Evolutionary conservation across 2,113 vertebrate species (phyloP).

Genomic region (Tragelaphus buxtoni): DNA sequence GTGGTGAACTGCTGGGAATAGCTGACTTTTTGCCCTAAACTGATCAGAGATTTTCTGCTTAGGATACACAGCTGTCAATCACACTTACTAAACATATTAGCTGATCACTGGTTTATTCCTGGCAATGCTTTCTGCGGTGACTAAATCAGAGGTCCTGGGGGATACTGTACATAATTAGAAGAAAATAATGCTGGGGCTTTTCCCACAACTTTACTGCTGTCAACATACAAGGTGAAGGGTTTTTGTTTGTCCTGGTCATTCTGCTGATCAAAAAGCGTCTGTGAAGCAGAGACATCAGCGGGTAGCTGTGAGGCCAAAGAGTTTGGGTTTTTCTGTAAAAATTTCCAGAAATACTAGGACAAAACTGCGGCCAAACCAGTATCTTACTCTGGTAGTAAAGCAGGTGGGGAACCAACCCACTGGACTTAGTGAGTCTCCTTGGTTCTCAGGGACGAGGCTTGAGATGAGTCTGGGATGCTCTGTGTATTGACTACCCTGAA

Average conservation of each 20-base stretch:
- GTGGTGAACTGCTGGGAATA: neutral
- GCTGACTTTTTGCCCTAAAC: neutral
- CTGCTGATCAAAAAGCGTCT: neutral
- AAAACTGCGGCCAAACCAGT: neutral
- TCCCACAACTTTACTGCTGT: neutral
- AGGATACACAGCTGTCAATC: neutral
- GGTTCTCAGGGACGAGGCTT: neutral
- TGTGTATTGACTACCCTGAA: neutral
- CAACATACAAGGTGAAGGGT: neutral
- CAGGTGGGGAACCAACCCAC: neutral
- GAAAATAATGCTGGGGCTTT: neutral
- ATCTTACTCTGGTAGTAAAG: neutral
- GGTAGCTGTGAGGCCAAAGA: neutral
- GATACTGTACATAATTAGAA: neutral
- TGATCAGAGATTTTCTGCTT: neutral
- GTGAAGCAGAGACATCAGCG: neutral
- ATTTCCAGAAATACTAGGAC: neutral
- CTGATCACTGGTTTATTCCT: neutral
- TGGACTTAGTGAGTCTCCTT: neutral
- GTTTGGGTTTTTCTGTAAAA: neutral
- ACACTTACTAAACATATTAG: neutral
- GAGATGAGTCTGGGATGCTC: neutral
- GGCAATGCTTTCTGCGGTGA: neutral
- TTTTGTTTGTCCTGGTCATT: neutral
- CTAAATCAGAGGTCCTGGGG: neutral